Evolutionary conservation across 2,888 invertebrate species (phyloP), one percentile per base, ranked within the genome.

Genomic region (Epinotia bilunana): DNA sequence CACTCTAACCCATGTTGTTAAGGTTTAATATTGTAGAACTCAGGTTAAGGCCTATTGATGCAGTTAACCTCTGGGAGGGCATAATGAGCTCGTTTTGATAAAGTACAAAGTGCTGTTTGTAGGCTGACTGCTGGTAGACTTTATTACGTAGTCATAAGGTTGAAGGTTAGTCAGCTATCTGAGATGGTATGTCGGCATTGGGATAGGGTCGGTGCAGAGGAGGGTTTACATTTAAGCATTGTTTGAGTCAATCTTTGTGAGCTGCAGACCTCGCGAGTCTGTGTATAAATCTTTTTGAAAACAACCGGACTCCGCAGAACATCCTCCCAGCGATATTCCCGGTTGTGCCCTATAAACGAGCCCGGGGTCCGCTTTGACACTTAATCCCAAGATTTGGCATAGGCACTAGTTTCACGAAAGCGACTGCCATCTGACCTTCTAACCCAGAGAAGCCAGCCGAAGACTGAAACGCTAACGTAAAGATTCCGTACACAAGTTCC

Each of bases 31-130:
- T n/a, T n/a, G 49, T 49, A n/a, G 28, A 64, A 28, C 49, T 1
- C 7, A 7, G 11, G 16, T n/a, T 64, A 46, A 64, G 46, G n/a
- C 28, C 64, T 64, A 63, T 20, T 64, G 49, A 49, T 16, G 64
- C 64, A 65, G 64, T 65, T 65, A 65, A 65, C 64, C 49, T 65
- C 11, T 65, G 64, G 28, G 23, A 49, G 49, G 23, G 64, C 23
- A 28, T 64, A 65, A 65, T 53, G 64, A 65, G 64, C 23, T 49
- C 49, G 49, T 49, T 65, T 65, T 49, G 64, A 65, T 53, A 65
- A 65, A 49, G 64, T 49, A 23, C 46, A 7, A n/a, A 39, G 61
- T 39, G 39, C 23, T 28, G 23, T 28, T 28, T 28, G 23, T 28
- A n/a, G n/a, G 53, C n/a, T n/a, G 53, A 53, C 13, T 6, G n/a